Evolutionary conservation across 2,888 invertebrate species (phyloP), one percentile per base, ranked within the genome.

Genomic region (Parnassius orleans): DNA sequence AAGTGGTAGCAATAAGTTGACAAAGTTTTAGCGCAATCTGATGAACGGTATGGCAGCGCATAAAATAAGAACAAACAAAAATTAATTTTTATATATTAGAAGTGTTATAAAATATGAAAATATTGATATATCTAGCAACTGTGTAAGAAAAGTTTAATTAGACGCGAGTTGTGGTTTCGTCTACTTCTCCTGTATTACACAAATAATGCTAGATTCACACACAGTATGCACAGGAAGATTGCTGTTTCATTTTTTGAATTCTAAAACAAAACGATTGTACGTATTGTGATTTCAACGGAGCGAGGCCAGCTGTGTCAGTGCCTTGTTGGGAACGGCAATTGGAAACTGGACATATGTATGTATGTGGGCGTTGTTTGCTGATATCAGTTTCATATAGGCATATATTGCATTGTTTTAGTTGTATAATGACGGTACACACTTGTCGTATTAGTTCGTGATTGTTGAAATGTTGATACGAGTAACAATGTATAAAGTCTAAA

Each of bases 251-350:
- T 14, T 41, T 41, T 41, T 53, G 11, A 33, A 53, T 53, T 2
- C 41, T 41, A 9, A 42, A 52, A 33, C 24, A 52, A 52, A 52
- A 52, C 48, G 48, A 48, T 48, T 12, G 48, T 15, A 14, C 14
- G 14, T 14, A 14, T 48, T 48, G 48, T 48, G 7, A 14, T 48
- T 48, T 14, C 48, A n/a, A 14, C 14, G 48, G 14, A 48, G 48
- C 48, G 48, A 48, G 9, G 48, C 48, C 48, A 14, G 48, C 46
- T 46, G 46, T 46, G 11, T 46, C 46, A 46, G 46, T n/a, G n/a
- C 12, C 46, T 46, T 46, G n/a, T 46, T 46, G 46, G 46, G 2
- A 46, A 46, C 48, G 52, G 52, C 52, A 12, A 52, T 52, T n/a
- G 55, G 55, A 48, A 48, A 48, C 15, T 48, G 9, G 48, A 14